Base-by-base conservation (phyloP, 2,797 vertebrate species). In the Myiotriccus ornatus region DNA sequence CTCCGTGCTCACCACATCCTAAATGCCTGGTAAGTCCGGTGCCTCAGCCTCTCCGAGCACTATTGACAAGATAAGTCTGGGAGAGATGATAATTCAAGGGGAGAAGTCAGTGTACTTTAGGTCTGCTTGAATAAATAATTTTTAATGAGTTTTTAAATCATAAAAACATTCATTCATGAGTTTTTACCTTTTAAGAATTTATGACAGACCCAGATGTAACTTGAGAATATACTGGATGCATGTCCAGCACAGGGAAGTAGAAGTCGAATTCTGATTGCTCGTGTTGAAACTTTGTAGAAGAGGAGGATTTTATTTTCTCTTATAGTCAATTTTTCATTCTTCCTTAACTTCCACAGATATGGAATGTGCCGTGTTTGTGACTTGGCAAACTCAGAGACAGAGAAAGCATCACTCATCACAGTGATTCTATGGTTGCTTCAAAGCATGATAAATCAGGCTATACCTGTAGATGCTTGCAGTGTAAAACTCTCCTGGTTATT, bases 301-400 rank as follows among this genome's bases (percentile, higher is more conserved):
- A 52, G 41, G 37, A 87, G 27, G 13, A 84, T 85, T 94, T 74
- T 67, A 46, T 85, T 91, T 77, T 53, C 64, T 86, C 60, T 77
- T 30, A 30, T n/a, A 69, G 70, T 81, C 7, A 41, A 22, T 88
- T 78, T 53, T 78, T 90, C 14, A 8, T 90, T 94, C 69, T 89
- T 84, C 65, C 55, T 76, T 55, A 47, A 44, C 49, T 91, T 81
- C 57, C 52, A 57, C 41, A 62, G 69, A 32, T 22, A 65, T 46
- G 50, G 37, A 32, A 4, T 77, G 50, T 50, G 50, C 50, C 20
- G 32, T 60, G 28, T 30, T 30, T 52, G 24, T 83, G 44, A 77
- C 56, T 82, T 83, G 81, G 41, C 34, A 7, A 39, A 41, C 17
- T 57, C n/a, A 65, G 81, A 60, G 30, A 30, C 0, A 24, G 44